These are phyloP conservation scores for Chamaea fasciata DNA, from an alignment of 2,113 vertebrate genomes.

Conservation along the genomic window DNA sequence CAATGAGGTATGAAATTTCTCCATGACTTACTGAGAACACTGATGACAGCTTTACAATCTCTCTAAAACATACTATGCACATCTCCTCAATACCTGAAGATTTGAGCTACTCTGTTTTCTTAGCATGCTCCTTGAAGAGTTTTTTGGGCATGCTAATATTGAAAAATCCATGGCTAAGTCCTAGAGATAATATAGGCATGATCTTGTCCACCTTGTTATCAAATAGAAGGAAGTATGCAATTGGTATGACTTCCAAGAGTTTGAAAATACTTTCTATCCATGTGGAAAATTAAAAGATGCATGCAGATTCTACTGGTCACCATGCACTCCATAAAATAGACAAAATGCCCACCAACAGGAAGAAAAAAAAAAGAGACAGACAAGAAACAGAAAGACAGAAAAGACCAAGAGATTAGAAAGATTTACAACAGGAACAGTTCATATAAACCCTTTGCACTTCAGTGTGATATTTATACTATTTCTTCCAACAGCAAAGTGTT, in stretches of 20 bases:
- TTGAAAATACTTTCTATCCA: neutral
- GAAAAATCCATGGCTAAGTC: neutral
- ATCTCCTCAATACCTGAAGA: neutral
- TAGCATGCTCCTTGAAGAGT: neutral
- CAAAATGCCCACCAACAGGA: neutral
- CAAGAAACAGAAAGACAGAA: constrained; percentile 7
- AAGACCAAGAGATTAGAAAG: neutral
- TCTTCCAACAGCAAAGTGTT: neutral
- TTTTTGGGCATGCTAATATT: neutral
- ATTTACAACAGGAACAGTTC: neutral
- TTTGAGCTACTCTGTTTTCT: neutral
- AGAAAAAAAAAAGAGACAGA: neutral
- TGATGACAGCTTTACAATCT: neutral
- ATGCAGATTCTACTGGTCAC: neutral
- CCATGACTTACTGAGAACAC: neutral
- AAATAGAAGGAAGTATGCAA: neutral
- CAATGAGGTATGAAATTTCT: neutral
- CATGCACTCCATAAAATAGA: neutral
- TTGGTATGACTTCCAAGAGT: neutral
- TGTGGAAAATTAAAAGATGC: neutral
- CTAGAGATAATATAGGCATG: neutral
- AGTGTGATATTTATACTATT: neutral
- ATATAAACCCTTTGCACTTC: neutral
- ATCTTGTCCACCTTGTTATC: neutral
- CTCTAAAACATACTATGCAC: neutral